Conservation (phyloP, 2,113 vertebrate species). For the Dicentrarchus labrax region DNA sequence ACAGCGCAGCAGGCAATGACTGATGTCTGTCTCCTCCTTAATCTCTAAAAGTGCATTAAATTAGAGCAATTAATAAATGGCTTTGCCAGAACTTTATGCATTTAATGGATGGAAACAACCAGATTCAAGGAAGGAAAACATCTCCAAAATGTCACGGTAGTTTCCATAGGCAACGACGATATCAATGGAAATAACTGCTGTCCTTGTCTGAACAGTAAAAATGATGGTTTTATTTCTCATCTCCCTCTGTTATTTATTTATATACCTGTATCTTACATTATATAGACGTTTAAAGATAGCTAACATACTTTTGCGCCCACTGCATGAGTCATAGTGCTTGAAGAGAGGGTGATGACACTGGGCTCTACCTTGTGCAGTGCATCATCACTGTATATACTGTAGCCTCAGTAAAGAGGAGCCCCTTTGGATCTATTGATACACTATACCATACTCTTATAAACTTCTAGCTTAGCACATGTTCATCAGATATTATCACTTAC, state of each 20-base stretch:
- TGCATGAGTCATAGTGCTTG: conserved; percentile 70
- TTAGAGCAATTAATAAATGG: conserved; percentile 58
- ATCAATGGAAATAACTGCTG: conserved; percentile 15
- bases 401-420: conserved; percentile 61
- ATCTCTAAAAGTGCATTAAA: conserved; percentile 67
- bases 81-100: conserved; percentile 25
- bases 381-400: conserved; percentile 66
- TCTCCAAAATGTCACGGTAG: conserved; percentile 32
- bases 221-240: conserved; percentile 20
- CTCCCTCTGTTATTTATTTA: conserved; percentile 49
- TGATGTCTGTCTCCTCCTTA: conserved; percentile 65
- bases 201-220: conserved; percentile 31
- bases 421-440: conserved; percentile 65
- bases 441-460: conserved; percentile 44
- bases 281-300: conserved; percentile 68
- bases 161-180: not conserved
- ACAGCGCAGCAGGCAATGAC: conserved; percentile 66
- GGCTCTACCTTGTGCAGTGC: conserved; percentile 60
- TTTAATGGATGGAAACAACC: conserved; percentile 49
- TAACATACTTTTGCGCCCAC: conserved; percentile 67
- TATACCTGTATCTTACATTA: conserved; percentile 50
- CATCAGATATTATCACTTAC: conserved; percentile 17
- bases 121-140: conserved; percentile 51
- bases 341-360: conserved; percentile 65
- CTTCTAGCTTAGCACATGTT: conserved; percentile 47